Conservation (phyloP, 2,888 invertebrate species). For the Tetranychus piercei region DNA sequence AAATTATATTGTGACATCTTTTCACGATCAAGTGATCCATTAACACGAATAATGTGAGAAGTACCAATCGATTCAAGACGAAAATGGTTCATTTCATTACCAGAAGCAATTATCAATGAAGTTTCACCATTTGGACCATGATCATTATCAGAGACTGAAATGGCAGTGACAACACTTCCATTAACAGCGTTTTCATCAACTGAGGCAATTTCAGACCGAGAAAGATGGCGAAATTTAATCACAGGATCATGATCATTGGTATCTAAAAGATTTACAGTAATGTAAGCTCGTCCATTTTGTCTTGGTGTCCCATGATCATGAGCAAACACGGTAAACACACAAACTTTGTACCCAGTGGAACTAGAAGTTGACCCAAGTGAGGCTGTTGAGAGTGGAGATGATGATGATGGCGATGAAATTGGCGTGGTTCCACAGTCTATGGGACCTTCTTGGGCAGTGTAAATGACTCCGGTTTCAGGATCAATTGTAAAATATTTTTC, state of each 20-base stretch:
- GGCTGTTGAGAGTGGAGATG: conserved; percentile 23
- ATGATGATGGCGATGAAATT: background rate
- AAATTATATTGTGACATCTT: conserved; percentile 82
- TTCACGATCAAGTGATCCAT: conserved; percentile 64
- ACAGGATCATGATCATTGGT: conserved; percentile 85
- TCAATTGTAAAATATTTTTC: conserved; percentile 72
- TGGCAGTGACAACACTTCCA: conserved; percentile 76
- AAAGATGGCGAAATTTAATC: conserved; percentile 68
- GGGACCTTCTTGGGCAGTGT: conserved; percentile 46
- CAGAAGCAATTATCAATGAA: conserved; percentile 58
- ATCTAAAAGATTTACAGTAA: conserved; percentile 74
- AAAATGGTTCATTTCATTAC: conserved; percentile 78
- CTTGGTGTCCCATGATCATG: conserved; percentile 75
- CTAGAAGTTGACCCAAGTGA: conserved; percentile 31
- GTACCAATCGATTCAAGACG: conserved; percentile 57
- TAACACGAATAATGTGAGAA: conserved; percentile 73
- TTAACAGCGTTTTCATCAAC: conserved; percentile 84
- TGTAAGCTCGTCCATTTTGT: conserved; percentile 77
- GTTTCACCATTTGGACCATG: conserved; percentile 80
- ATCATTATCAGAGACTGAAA: conserved; percentile 76
- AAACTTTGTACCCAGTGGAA: conserved; percentile 58
- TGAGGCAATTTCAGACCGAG: conserved; percentile 64
- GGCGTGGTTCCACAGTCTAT: conserved; percentile 31
- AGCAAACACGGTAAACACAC: conserved; percentile 82
- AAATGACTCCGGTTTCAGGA: conserved; percentile 71